phyloP scores from a whole-genome alignment of 2,888 invertebrate genomes.

The Ischnura elegans region DNA sequence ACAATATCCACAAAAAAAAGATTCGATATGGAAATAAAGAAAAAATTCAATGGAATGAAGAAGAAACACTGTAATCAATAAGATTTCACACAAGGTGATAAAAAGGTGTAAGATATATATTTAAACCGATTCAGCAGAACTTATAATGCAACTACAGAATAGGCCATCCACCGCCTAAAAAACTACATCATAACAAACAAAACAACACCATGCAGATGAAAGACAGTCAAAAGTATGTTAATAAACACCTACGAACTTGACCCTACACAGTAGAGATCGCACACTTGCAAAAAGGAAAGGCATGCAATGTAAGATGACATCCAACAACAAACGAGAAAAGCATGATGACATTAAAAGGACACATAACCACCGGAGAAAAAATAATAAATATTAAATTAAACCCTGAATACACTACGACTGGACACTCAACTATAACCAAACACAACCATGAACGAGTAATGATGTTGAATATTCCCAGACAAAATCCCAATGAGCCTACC shows the following conservation, averaged over 20 bases:
- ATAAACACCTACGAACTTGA: not conserved
- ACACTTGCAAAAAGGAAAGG: constrained; percentile 7
- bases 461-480: constrained; percentile 42
- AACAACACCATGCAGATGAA: not conserved
- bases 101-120: not conserved
- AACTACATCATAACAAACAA: not conserved
- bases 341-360: not conserved
- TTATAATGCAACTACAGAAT: not conserved
- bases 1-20: no score
- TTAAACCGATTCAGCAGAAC: not conserved
- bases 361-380: constrained; percentile 38
- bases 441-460: constrained; percentile 32
- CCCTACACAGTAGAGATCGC: not conserved
- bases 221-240: not conserved
- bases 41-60: no score
- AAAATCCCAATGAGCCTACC: constrained; percentile 57
- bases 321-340: not conserved
- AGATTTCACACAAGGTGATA: not conserved
- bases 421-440: constrained; percentile 29
- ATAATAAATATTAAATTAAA: constrained; percentile 29
- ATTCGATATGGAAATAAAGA: no score
- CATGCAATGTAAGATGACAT: constrained; percentile 34
- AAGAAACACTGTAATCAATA: not conserved
- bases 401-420: constrained; percentile 29
- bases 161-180: not conserved